These are phyloP conservation scores for Rhinolophus ferrumequinum DNA, from an alignment of 2,113 vertebrate genomes.

Conservation along the genomic window DNA sequence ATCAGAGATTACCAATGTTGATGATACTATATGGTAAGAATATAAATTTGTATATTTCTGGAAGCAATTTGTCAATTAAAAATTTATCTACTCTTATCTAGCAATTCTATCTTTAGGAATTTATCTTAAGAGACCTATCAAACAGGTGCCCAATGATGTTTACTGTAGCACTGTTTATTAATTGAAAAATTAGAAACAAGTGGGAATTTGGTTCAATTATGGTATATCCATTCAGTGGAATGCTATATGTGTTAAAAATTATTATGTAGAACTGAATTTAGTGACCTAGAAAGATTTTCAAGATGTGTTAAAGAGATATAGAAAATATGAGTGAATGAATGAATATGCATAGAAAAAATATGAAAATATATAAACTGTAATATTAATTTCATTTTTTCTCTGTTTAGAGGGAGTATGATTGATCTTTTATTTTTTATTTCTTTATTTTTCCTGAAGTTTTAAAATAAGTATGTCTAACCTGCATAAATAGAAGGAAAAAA, in stretches of 20 bases:
- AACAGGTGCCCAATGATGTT: background rate
- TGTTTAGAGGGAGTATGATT: background rate
- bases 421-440: background rate
- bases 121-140: background rate
- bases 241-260: constrained; percentile 9
- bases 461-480: background rate
- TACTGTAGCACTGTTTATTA: background rate
- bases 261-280: background rate
- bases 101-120: background rate
- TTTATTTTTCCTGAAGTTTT: constrained; percentile 38
- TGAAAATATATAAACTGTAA: background rate
- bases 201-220: background rate
- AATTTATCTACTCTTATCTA: background rate
- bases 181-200: background rate
- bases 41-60: background rate
- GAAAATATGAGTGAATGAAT: constrained; percentile 18
- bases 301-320: background rate
- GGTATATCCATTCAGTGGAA: background rate
- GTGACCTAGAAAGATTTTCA: background rate
- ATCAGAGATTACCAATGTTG: background rate
- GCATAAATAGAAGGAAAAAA: background rate
- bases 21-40: background rate
- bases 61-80: background rate
- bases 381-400: background rate
- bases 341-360: constrained; percentile 2